These are phyloP conservation scores for Percopsis omiscomaycus DNA, from an alignment of 2,797 vertebrate genomes.

Conservation along the genomic window DNA sequence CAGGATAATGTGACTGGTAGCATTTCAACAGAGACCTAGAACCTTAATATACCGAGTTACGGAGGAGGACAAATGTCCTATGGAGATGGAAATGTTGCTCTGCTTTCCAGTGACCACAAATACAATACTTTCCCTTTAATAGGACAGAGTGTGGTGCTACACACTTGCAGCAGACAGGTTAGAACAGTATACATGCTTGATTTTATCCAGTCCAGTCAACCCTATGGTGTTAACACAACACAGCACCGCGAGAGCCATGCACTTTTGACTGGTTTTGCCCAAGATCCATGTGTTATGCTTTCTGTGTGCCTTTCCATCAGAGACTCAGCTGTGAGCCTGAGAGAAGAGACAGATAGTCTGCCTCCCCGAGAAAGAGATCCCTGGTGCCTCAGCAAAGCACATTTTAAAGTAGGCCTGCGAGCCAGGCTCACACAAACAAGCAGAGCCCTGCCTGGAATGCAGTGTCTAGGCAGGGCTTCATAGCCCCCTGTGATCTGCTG, in stretches of 20 bases:
- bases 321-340: conserved; percentile 50
- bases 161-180: no score
- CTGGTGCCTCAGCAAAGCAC: conserved; percentile 54
- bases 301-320: conserved; percentile 48
- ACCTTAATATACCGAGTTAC: no score
- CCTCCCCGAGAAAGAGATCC: conserved; percentile 42
- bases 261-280: conserved; percentile 40
- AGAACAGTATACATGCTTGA: no score
- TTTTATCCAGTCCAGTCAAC: conserved; percentile 26
- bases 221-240: conserved; percentile 48
- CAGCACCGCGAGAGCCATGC: conserved; percentile 53
- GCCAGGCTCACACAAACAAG: conserved; percentile 35
- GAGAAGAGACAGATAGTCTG: conserved; percentile 54
- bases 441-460: conserved; percentile 29
- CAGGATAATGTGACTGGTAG: no score
- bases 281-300: conserved; percentile 48
- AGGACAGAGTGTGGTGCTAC: no score
- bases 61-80: no score
- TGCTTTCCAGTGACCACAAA: no score
- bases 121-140: no score
- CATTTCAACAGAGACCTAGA: no score
- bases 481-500: conserved; percentile 30
- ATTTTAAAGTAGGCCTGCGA: conserved; percentile 45
- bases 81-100: no score
- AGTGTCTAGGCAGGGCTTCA: conserved; percentile 18